Conservation (phyloP, 53 echinoderm and acorn worm genomes). For the Echinarachnius parma region DNA sequence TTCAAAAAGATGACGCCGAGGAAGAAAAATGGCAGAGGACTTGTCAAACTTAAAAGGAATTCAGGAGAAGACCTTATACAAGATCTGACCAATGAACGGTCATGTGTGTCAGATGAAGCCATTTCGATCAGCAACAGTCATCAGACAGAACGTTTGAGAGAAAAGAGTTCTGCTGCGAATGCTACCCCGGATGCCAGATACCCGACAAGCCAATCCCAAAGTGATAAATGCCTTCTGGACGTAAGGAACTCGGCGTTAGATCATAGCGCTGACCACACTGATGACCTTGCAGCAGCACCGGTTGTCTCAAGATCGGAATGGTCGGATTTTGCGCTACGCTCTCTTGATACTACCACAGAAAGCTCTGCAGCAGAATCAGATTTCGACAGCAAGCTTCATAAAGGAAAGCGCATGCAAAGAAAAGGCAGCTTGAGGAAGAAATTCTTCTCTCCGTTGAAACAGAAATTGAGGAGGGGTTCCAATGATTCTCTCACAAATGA, state of each 20-base stretch:
- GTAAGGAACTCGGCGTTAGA: background rate
- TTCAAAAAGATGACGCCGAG: no score
- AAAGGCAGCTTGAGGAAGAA: conserved; percentile 1
- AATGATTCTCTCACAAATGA: background rate
- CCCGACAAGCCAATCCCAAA: no score
- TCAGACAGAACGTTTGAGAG: no score
- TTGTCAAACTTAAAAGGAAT: no score
- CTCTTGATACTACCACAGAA: conserved; percentile 16
- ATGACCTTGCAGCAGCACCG: conserved; percentile 11
- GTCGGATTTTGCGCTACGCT: conserved; percentile 12
- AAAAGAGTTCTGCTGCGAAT: no score
- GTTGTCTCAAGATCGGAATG: conserved; percentile 25
- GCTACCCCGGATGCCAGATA: no score
- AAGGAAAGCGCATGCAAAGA: background rate
- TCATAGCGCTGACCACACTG: background rate
- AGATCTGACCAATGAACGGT: no score
- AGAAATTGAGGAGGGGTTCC: background rate
- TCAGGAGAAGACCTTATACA: no score
- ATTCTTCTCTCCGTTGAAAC: background rate
- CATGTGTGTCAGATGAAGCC: background rate
- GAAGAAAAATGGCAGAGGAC: no score
- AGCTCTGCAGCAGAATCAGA: no score
- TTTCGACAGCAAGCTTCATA: background rate
- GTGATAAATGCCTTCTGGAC: no score
- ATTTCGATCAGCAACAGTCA: background rate